phyloP scores from a whole-genome alignment of 2,888 invertebrate species.

The Rhagium mordax region DNA sequence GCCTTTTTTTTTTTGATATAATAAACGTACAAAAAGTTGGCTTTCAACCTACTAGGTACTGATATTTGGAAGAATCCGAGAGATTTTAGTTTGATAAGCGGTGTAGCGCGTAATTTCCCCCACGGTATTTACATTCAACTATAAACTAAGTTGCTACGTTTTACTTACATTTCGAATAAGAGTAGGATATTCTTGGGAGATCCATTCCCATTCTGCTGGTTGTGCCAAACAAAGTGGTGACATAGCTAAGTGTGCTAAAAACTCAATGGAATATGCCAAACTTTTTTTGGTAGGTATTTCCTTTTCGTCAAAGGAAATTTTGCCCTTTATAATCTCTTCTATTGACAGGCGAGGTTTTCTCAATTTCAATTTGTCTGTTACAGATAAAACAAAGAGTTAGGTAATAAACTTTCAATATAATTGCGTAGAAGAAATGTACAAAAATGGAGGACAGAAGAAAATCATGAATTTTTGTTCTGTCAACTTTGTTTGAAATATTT shows the following conservation, averaged over 20 bases:
- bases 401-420: too few relatives aligned
- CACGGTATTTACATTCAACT: not conserved
- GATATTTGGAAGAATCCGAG: too few relatives aligned
- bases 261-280: slow-evolving; percentile 68
- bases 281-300: slow-evolving; percentile 37
- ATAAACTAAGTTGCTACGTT: not conserved
- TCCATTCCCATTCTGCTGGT: slow-evolving; percentile 73
- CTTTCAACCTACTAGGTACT: too few relatives aligned
- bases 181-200: slow-evolving; percentile 71
- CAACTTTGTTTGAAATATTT: too few relatives aligned
- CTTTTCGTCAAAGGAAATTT: slow-evolving; percentile 51
- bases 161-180: slow-evolving; percentile 67
- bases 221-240: slow-evolving; percentile 72
- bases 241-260: slow-evolving; percentile 72
- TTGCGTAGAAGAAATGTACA: too few relatives aligned
- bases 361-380: slow-evolving; percentile 56
- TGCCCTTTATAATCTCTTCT: slow-evolving; percentile 65
- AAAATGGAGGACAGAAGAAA: too few relatives aligned
- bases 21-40: too few relatives aligned
- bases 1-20: too few relatives aligned
- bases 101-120: too few relatives aligned
- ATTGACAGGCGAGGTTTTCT: slow-evolving; percentile 64
- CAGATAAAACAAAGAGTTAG: slow-evolving; percentile 35
- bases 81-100: too few relatives aligned
- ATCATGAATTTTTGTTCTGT: too few relatives aligned